These are phyloP conservation scores for Diachasmimorpha longicaudata DNA, from an alignment of 1,140 invertebrate species.

Conservation along the genomic window DNA sequence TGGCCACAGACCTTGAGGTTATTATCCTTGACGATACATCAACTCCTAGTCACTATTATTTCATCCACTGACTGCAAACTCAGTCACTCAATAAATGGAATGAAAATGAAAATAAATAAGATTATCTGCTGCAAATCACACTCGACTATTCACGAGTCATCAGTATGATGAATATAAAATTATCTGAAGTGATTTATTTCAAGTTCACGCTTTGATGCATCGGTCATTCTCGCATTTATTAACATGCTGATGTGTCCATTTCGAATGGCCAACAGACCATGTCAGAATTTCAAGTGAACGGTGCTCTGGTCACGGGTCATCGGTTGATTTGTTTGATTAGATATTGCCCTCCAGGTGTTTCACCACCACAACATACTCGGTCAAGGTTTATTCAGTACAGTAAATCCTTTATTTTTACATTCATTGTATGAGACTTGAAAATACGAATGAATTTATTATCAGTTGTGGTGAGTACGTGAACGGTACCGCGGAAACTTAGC, in stretches of 20 bases:
- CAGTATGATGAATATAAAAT: neutral
- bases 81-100: neutral
- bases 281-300: neutral
- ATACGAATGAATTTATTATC: conserved; percentile 17
- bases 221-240: neutral
- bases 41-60: neutral
- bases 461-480: neutral
- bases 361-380: conserved; percentile 1
- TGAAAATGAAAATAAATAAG: neutral
- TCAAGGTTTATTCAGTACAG: conserved; percentile 7
- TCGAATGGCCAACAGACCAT: neutral
- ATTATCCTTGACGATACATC: neutral
- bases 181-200: neutral
- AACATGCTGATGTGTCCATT: neutral
- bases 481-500: conserved; percentile 9
- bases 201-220: neutral
- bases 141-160: neutral
- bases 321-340: conserved; percentile 10
- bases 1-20: neutral
- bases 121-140: neutral
- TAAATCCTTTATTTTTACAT: neutral
- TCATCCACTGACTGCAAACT: neutral
- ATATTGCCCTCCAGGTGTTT: neutral
- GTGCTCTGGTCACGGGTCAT: conserved; percentile 26
- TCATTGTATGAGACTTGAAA: neutral